Evolutionary conservation across 2,797 vertebrate genomes (phyloP).

Genomic region (Diplodus sargus): DNA sequence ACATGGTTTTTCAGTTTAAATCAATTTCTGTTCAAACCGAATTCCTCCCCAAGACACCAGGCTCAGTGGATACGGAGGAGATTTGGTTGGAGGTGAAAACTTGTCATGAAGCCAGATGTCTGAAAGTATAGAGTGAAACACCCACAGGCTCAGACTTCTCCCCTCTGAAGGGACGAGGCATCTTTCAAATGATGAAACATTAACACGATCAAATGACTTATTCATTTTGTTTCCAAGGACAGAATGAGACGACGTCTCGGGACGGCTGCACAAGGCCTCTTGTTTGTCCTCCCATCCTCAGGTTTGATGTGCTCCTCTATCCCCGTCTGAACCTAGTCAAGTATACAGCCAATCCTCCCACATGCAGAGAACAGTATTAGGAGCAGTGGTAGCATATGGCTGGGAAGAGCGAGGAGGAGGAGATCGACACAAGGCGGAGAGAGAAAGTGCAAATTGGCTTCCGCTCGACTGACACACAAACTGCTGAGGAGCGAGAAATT

Average conservation of each 20-base stretch:
- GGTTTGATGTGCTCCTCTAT: neutral
- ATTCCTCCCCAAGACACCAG: neutral
- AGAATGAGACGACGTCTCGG: neutral
- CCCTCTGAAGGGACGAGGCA: neutral
- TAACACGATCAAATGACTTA: neutral
- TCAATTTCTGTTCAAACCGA: neutral
- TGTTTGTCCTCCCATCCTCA: conserved; percentile 10
- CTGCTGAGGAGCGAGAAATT: conserved; percentile 63
- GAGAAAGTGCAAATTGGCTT: conserved; percentile 36
- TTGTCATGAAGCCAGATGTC: conserved; percentile 48
- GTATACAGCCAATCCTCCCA: conserved; percentile 22
- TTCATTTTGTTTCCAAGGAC: neutral
- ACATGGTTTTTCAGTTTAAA: neutral
- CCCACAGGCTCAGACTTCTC: neutral
- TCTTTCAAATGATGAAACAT: neutral
- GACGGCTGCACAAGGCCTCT: neutral
- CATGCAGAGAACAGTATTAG: conserved; percentile 50
- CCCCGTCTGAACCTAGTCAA: conserved; percentile 6
- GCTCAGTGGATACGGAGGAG: neutral
- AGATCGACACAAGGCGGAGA: conserved; percentile 10
- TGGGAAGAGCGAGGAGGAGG: conserved; percentile 26
- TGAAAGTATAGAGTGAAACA: neutral
- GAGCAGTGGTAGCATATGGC: conserved; percentile 49
- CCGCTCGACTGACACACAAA: conserved; percentile 51
- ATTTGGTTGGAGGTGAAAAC: conserved; percentile 31